Evolutionary conservation across 1,140 invertebrate species (phyloP).

Genomic region (Ips nitidus): DNA sequence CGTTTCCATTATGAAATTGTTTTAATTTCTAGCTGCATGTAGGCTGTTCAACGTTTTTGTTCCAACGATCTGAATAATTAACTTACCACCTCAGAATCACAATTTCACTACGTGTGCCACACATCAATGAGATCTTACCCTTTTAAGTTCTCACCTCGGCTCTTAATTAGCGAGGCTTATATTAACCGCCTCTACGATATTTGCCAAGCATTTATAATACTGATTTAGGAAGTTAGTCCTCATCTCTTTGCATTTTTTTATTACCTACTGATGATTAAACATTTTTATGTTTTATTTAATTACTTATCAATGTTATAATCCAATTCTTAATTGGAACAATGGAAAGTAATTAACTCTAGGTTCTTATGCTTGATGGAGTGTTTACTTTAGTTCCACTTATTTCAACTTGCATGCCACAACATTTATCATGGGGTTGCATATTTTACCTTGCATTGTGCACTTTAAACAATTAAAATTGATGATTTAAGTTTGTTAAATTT

Average conservation of each 20-base stretch:
- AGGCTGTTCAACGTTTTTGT: slow-evolving; percentile 41
- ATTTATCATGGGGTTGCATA: too few relatives aligned
- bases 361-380: too few relatives aligned
- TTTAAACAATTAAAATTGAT: too few relatives aligned
- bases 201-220: slow-evolving; percentile 35
- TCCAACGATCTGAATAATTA: slow-evolving; percentile 50
- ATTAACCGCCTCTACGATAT: slow-evolving; percentile 40
- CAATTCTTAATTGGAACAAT: too few relatives aligned
- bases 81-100: slow-evolving; percentile 52
- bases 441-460: too few relatives aligned
- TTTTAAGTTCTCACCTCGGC: slow-evolving; percentile 41
- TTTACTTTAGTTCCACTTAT: too few relatives aligned
- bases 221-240: slow-evolving; percentile 27
- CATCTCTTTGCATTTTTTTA: background rate
- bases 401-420: too few relatives aligned
- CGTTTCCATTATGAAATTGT: slow-evolving; percentile 34
- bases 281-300: too few relatives aligned
- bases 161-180: slow-evolving; percentile 49
- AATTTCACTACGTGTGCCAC: slow-evolving; percentile 50
- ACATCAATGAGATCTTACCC: slow-evolving; percentile 46
- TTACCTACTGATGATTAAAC: slow-evolving; percentile 5
- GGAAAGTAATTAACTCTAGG: too few relatives aligned
- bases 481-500: too few relatives aligned
- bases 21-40: slow-evolving; percentile 37
- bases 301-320: too few relatives aligned